phyloP scores from a whole-genome alignment of 64 coral and sea anemone species.

The Montipora efflorescens region DNA sequence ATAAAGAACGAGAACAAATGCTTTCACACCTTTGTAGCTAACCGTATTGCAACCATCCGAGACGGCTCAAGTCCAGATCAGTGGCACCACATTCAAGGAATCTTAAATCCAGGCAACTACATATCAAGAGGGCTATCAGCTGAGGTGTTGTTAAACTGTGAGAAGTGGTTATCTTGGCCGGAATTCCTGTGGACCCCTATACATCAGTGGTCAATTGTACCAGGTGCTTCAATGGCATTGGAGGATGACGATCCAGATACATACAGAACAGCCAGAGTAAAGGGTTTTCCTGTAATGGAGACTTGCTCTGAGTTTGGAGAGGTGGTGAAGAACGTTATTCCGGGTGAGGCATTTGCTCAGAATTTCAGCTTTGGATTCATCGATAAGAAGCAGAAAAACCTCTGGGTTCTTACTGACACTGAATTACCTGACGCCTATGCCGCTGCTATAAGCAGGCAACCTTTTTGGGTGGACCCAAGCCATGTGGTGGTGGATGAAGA shows the following conservation, averaged over 20 bases:
- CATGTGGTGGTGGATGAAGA: slow-evolving; percentile 15
- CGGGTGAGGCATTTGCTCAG: not conserved
- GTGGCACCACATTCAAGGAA: slow-evolving; percentile 14
- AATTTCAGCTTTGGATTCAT: slow-evolving; percentile 51
- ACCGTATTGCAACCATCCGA: not conserved
- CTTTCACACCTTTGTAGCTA: not conserved
- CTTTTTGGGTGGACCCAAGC: slow-evolving; percentile 44
- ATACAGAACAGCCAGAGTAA: slow-evolving; percentile 18
- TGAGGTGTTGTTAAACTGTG: not conserved
- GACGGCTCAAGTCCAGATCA: not conserved
- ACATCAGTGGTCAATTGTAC: not conserved
- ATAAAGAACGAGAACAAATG: no score
- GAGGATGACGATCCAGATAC: not conserved
- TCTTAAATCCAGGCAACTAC: not conserved
- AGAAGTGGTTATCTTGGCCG: not conserved
- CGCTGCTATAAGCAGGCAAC: not conserved
- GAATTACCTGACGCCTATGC: slow-evolving; percentile 34
- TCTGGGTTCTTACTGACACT: slow-evolving; percentile 2
- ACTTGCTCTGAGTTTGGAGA: slow-evolving; percentile 22
- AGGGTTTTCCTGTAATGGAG: slow-evolving; percentile 9
- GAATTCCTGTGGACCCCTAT: slow-evolving; percentile 9
- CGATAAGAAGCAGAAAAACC: slow-evolving; percentile 26
- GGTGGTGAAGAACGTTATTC: slow-evolving; percentile 6
- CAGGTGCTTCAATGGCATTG: not conserved
- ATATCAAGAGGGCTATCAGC: not conserved